A percentile compares a stretch with the other conserved stretches of the same genome.
Evolutionary conservation across 2,113 vertebrate genomes (phyloP).

Genomic region (Ptychochromis oligacanthus): DNA sequence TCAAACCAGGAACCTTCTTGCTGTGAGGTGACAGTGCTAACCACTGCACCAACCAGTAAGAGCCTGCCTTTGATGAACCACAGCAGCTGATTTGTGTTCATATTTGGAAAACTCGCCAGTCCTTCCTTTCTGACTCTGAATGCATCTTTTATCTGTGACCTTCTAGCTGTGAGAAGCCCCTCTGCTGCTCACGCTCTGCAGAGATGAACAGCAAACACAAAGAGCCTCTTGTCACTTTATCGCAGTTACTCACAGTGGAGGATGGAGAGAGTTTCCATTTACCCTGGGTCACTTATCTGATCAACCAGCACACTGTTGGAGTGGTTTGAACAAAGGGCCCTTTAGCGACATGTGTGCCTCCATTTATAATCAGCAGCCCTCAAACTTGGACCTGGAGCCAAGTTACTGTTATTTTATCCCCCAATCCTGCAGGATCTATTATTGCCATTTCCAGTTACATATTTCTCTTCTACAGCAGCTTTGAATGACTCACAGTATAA

Average conservation of each 20-base stretch:
- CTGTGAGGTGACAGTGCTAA: too few relatives aligned
- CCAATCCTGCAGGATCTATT: not conserved
- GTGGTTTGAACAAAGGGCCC: not conserved
- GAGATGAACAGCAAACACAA: slow-evolving; percentile 34
- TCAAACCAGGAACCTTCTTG: not conserved
- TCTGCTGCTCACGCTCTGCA: not conserved
- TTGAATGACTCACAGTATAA: not conserved
- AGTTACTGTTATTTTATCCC: not conserved
- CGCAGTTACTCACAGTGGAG: slow-evolving; percentile 9
- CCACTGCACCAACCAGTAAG: too few relatives aligned
- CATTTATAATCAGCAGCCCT: not conserved
- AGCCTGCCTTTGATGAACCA: not conserved
- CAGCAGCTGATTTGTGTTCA: not conserved
- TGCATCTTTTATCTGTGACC: not conserved
- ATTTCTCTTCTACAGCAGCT: not conserved
- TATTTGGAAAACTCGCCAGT: too few relatives aligned
- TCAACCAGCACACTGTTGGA: not conserved
- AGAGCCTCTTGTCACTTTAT: slow-evolving; percentile 32
- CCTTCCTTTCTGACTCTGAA: not conserved
- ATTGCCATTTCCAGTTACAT: not conserved
- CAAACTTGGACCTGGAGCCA: not conserved
- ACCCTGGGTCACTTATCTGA: not conserved
- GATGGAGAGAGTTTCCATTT: not conserved
- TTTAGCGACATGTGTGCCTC: not conserved
- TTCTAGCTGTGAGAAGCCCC: slow-evolving; percentile 24